phyloP scores from a whole-genome alignment of 2,888 invertebrate genomes.

The Tipula helvola region DNA sequence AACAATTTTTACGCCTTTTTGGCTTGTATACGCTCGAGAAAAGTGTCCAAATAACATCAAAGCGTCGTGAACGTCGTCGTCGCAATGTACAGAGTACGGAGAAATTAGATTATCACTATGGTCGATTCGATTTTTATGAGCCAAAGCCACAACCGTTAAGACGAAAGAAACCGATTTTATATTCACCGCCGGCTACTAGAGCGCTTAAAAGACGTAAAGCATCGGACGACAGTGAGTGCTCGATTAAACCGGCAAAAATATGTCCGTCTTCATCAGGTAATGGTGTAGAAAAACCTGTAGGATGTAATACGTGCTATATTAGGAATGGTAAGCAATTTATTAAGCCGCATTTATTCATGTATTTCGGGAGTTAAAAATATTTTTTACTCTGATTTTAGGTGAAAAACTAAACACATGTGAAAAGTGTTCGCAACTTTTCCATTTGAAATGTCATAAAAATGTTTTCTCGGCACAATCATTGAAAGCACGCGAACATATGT shows the following conservation, averaged over 20 bases:
- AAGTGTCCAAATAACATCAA: slow-evolving; percentile 26
- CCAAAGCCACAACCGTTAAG: neutral
- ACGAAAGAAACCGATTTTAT: slow-evolving; percentile 25
- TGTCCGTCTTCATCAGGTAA: slow-evolving; percentile 11
- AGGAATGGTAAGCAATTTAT: neutral
- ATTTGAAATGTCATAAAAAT: slow-evolving; percentile 22
- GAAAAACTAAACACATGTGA: slow-evolving; percentile 20
- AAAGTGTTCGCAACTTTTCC: slow-evolving; percentile 22
- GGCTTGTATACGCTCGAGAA: slow-evolving; percentile 27
- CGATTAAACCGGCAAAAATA: slow-evolving; percentile 12
- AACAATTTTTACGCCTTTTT: slow-evolving; percentile 28
- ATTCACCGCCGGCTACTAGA: slow-evolving; percentile 27
- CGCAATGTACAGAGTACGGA: slow-evolving; percentile 31
- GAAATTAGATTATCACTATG: slow-evolving; percentile 32
- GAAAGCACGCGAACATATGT: slow-evolving; percentile 13
- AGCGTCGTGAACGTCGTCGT: slow-evolving; percentile 31
- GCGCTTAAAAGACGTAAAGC: slow-evolving; percentile 17
- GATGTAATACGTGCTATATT: neutral
- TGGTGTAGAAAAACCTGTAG: slow-evolving; percentile 16
- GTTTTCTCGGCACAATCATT: slow-evolving; percentile 14
- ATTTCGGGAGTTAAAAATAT: neutral
- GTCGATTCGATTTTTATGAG: slow-evolving; percentile 23
- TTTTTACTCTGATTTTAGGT: slow-evolving; percentile 11
- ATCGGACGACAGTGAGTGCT: slow-evolving; percentile 10
- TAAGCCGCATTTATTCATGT: neutral